phyloP scores from a whole-genome alignment of 1,140 invertebrate genomes.

The Pseudomyrmex sp. region DNA sequence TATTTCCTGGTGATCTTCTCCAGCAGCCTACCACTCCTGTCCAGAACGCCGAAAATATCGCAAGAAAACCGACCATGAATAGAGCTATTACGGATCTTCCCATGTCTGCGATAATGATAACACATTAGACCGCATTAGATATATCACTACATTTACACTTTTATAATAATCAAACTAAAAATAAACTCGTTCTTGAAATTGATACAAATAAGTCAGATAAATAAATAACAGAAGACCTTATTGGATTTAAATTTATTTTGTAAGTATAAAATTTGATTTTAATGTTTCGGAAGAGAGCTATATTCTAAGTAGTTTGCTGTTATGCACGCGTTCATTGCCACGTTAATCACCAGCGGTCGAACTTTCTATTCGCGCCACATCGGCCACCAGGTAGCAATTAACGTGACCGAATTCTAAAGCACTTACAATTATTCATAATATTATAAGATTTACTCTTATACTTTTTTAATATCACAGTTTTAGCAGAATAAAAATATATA shows the following conservation, averaged over 20 bases:
- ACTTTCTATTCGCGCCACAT: conserved; percentile 24
- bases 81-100: conserved; percentile 95
- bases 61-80: conserved; percentile 95
- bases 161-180: too few relatives aligned
- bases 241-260: too few relatives aligned
- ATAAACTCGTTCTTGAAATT: too few relatives aligned
- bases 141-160: too few relatives aligned
- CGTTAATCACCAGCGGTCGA: neutral
- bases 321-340: neutral
- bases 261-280: too few relatives aligned
- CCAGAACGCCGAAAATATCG: conserved; percentile 96
- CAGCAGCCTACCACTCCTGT: conserved; percentile 96
- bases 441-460: conserved; percentile 4
- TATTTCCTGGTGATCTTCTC: conserved; percentile 96
- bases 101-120: conserved; percentile 90
- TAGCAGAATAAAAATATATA: neutral
- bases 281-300: too few relatives aligned
- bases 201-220: too few relatives aligned
- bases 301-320: neutral
- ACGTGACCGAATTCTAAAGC: conserved; percentile 33
- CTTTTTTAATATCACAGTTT: neutral
- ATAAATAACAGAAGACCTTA: too few relatives aligned
- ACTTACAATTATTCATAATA: conserved; percentile 20
- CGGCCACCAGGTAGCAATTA: neutral
- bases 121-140: neutral